Percentiles rank a stretch among this genome's conserved stretches.
These are phyloP conservation scores for Hippocampus barbouri DNA, from an alignment of 2,113 vertebrate genomes.

Conservation along the genomic window DNA sequence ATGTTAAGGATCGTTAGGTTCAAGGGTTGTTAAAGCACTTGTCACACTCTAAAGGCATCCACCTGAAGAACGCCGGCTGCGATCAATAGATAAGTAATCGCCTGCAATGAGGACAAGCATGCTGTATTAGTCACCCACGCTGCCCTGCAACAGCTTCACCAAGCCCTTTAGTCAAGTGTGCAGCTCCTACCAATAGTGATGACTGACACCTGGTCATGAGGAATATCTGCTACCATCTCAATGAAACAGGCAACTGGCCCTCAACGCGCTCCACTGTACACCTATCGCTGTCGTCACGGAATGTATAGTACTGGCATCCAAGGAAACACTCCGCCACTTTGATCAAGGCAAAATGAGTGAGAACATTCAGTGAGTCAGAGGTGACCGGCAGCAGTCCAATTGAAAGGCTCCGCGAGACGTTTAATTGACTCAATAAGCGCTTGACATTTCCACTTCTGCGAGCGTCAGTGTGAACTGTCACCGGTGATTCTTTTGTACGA, in stretches of 20 bases:
- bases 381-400: neutral
- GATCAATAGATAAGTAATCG: constrained; percentile 79
- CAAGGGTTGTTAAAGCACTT: constrained; percentile 67
- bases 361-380: neutral
- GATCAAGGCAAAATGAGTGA: constrained; percentile 7
- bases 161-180: constrained; percentile 30
- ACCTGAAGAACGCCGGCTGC: constrained; percentile 65
- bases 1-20: constrained; percentile 71
- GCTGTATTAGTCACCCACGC: constrained; percentile 61
- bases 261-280: constrained; percentile 5
- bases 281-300: neutral
- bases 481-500: neutral
- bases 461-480: constrained; percentile 13
- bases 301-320: neutral
- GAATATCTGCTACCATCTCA: constrained; percentile 30
- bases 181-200: constrained; percentile 36
- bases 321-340: constrained; percentile 7
- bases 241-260: constrained; percentile 12
- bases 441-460: constrained; percentile 17
- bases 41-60: constrained; percentile 69
- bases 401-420: constrained; percentile 1
- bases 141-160: constrained; percentile 50
- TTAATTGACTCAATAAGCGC: neutral
- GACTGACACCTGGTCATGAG: constrained; percentile 17
- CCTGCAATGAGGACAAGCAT: constrained; percentile 63